Conservation (phyloP, 2,797 vertebrate genomes). For the Coluber constrictor region DNA sequence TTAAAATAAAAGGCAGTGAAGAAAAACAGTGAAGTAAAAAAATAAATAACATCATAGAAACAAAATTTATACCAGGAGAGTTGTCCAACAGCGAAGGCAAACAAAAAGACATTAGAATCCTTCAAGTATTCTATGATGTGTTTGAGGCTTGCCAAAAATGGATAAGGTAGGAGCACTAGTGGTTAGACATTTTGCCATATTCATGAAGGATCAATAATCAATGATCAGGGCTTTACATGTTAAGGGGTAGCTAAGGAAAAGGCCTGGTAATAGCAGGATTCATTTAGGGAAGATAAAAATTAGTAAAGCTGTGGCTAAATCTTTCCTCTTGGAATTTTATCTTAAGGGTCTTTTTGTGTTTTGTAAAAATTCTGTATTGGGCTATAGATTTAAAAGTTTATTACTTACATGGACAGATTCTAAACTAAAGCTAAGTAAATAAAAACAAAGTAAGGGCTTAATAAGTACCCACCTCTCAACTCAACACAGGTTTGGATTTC, state of each 20-base stretch:
- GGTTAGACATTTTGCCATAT: neutral
- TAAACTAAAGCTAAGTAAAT: neutral
- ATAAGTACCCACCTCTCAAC: neutral
- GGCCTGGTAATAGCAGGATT: neutral
- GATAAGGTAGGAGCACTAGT: neutral
- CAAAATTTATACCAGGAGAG: neutral
- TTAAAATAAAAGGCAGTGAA: neutral
- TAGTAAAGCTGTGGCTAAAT: neutral
- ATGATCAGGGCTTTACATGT: neutral
- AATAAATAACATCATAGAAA: neutral
- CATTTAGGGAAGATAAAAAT: neutral
- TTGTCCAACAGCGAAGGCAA: neutral
- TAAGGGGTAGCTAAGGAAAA: neutral
- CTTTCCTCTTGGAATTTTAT: neutral
- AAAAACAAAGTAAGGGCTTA: neutral
- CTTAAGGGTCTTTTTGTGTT: neutral
- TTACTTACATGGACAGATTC: neutral
- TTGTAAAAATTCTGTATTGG: neutral
- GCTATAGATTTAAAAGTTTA: neutral
- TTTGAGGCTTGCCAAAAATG: neutral
- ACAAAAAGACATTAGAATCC: neutral
- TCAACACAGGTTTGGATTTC: neutral
- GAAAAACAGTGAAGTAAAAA: neutral
- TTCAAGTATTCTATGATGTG: neutral
- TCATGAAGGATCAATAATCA: neutral